Evolutionary conservation across 2,797 vertebrate genomes (phyloP).

Genomic region (Chloroceryle inda): DNA sequence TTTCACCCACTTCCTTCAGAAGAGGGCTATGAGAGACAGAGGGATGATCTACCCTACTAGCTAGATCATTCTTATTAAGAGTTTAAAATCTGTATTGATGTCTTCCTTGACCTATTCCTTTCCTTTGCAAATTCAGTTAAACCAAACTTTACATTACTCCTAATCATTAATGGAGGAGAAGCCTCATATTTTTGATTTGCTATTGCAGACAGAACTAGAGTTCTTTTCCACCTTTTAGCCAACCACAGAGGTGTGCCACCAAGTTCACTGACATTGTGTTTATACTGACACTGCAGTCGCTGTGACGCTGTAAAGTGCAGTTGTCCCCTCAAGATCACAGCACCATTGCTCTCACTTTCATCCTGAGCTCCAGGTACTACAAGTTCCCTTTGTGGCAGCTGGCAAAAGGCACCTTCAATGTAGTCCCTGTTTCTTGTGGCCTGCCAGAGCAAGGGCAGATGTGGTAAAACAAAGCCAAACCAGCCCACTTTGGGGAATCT

Average conservation of each 20-base stretch:
- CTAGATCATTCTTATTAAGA: not conserved
- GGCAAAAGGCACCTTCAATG: not conserved
- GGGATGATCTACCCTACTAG: not conserved
- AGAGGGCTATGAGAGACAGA: not conserved
- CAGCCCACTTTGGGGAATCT: not conserved
- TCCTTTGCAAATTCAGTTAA: not conserved
- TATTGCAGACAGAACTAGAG: not conserved
- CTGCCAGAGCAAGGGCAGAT: not conserved
- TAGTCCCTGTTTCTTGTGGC: not conserved
- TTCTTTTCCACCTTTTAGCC: not conserved
- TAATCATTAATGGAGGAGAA: not conserved
- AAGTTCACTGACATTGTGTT: not conserved
- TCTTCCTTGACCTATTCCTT: not conserved
- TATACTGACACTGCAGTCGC: not conserved
- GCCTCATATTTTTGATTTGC: not conserved
- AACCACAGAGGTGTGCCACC: not conserved
- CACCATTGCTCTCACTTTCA: rapidly evolving
- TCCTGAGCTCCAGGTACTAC: not conserved
- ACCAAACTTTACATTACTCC: not conserved
- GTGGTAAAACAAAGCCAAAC: not conserved
- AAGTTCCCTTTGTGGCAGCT: not conserved
- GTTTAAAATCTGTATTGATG: not conserved
- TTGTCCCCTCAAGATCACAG: rapidly evolving
- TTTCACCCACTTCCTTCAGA: not conserved
- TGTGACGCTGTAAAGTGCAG: not conserved